Percentiles rank a stretch among this genome's conserved stretches.
Evolutionary conservation across 2,888 invertebrate species (phyloP).

Genomic region (Hydriomena furcata): DNA sequence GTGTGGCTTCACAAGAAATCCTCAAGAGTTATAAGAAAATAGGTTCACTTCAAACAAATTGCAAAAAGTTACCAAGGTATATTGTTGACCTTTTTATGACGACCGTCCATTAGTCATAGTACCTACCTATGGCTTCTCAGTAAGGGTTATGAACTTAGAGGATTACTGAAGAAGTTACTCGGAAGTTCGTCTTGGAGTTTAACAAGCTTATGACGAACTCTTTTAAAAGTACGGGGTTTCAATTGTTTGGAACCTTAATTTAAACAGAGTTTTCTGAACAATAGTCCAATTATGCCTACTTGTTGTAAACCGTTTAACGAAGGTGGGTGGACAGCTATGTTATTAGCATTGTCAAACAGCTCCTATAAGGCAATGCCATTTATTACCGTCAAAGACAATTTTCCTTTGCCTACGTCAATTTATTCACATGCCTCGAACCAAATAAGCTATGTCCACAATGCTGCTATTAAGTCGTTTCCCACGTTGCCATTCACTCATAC

Average conservation of each 20-base stretch:
- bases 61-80: constrained; percentile 1
- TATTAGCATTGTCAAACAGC: constrained; percentile 18
- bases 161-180: constrained; percentile 24
- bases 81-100: constrained; percentile 10
- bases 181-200: constrained; percentile 21
- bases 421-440: constrained; percentile 26
- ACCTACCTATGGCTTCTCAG: constrained; percentile 31
- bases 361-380: constrained; percentile 29
- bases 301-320: constrained; percentile 17
- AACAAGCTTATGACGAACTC: constrained; percentile 27
- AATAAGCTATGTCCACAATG: constrained; percentile 39
- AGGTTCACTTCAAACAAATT: neutral
- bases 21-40: neutral
- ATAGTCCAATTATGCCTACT: constrained; percentile 14
- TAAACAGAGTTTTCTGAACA: neutral
- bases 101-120: constrained; percentile 6
- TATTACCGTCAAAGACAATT: constrained; percentile 33
- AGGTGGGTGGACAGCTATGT: constrained; percentile 30
- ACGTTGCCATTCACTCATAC: constrained; percentile 32
- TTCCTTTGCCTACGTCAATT: constrained; percentile 28
- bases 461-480: constrained; percentile 43
- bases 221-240: neutral
- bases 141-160: constrained; percentile 29
- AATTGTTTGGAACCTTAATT: neutral
- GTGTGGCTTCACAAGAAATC: no score